A percentile compares a stretch with the other conserved stretches of the same genome.
Evolutionary conservation across 2,113 vertebrate species (phyloP).

Genomic region (Saimiri boliviensis): DNA sequence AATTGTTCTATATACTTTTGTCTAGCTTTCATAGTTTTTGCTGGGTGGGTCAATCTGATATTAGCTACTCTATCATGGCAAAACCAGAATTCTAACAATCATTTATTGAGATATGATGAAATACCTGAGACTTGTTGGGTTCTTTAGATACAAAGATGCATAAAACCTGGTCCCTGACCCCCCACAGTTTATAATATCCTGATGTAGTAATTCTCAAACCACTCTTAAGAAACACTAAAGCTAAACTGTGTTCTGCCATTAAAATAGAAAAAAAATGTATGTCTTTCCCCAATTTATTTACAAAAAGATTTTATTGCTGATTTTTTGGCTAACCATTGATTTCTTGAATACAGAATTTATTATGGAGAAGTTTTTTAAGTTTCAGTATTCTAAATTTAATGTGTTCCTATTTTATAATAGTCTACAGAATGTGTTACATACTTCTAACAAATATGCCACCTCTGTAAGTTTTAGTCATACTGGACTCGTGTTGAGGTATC

Average conservation of each 20-base stretch:
- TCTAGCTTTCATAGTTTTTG: neutral
- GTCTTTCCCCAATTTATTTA: neutral
- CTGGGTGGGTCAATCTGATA: neutral
- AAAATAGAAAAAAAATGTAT: neutral
- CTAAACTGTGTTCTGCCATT: neutral
- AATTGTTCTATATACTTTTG: neutral
- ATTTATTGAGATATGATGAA: neutral
- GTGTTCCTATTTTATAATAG: neutral
- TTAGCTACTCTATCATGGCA: neutral
- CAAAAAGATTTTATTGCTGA: neutral
- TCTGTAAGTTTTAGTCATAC: neutral
- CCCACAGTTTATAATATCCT: neutral
- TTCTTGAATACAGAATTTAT: neutral
- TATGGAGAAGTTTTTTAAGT: neutral
- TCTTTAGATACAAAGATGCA: neutral
- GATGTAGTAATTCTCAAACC: neutral
- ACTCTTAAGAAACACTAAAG: neutral
- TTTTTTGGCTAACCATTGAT: neutral
- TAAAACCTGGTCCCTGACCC: neutral
- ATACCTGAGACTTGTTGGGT: neutral
- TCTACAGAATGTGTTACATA: neutral
- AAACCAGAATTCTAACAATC: neutral
- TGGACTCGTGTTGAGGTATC: neutral
- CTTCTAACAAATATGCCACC: neutral
- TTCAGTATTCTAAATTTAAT: neutral